phyloP scores from a whole-genome alignment of 2,797 vertebrate genomes.

The Propithecus deckenii region DNA sequence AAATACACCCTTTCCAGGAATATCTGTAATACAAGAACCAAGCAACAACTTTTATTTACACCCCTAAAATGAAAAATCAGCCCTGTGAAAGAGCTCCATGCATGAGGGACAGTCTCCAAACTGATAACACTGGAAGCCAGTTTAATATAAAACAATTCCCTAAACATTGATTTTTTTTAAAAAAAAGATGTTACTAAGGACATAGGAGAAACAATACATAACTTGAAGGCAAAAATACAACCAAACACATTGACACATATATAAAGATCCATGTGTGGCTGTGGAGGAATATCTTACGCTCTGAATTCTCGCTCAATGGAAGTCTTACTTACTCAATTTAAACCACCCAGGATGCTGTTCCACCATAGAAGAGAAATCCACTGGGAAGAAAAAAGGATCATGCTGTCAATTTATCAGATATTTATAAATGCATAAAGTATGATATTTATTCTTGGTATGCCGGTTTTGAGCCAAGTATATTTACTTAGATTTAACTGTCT shows the following conservation, averaged over 20 bases:
- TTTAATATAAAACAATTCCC: slow-evolving; percentile 50
- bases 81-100: background rate
- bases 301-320: background rate
- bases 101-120: background rate
- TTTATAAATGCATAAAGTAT: slow-evolving; percentile 76
- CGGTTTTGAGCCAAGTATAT: slow-evolving; percentile 59
- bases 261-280: background rate
- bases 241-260: background rate
- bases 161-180: background rate
- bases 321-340: background rate
- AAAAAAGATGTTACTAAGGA: slow-evolving; percentile 30
- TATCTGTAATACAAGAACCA: slow-evolving; percentile 26
- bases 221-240: slow-evolving; percentile 31
- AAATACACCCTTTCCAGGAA: background rate
- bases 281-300: background rate
- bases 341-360: background rate
- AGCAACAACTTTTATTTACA: slow-evolving; percentile 34
- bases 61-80: slow-evolving; percentile 25
- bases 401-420: slow-evolving; percentile 68
- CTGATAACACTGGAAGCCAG: background rate
- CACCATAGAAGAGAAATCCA: slow-evolving; percentile 28
- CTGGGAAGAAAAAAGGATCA: slow-evolving; percentile 42
- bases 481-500: slow-evolving; percentile 70
- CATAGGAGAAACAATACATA: background rate
- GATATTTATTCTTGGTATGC: slow-evolving; percentile 79